Evolutionary conservation across 2,888 invertebrate species (phyloP), one percentile per base, ranked within the genome.

Genomic region (Melinopterus prodromus): DNA sequence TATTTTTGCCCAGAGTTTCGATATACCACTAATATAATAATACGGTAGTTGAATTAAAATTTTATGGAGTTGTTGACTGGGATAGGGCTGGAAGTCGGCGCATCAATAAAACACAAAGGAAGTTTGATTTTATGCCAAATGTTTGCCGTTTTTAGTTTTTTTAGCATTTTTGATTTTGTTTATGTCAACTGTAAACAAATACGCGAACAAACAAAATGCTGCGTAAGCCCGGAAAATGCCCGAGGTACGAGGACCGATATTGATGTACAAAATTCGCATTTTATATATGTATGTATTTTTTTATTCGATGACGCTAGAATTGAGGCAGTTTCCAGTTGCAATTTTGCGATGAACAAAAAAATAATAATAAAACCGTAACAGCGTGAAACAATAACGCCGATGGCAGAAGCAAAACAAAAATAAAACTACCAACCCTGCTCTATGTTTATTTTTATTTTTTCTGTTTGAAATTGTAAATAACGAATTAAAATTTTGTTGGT

Each of bases 371-470:
- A 53, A 53, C 53, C 53, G 53, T 53, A 12, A 53, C 12, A 12
- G 53, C 53, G 53, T 53, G 3, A 53, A 53, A 53, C 36, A 74
- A 74, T 74, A n/a, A 6, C 35, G 35, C 36, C 74, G 37, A 35
- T 26, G 71, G 37, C 70, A 36, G 72, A 15, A 74, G 70, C 37
- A 71, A 77, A 81, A 78, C 72, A 76, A 80, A 79, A 71, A 38
- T 80, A 78, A 77, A 80, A 82, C 83, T 84, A 86, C 86, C 86
- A 86, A 86, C 86, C 86, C 86, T 85, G 86, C 85, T 86, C 74
- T 35, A 74, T 74, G 9, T 74, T 37, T 15, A 9, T 71, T 71
- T 15, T 69, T 69, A 81, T 79, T 77, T n/a, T 16, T 77, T 70
- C 70, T 77, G 16, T 37, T 77, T 77, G 6, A 70, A 70, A 77